Conservation (phyloP, 2,113 vertebrate species). For the Pseudolaguvia tuberculata region DNA sequence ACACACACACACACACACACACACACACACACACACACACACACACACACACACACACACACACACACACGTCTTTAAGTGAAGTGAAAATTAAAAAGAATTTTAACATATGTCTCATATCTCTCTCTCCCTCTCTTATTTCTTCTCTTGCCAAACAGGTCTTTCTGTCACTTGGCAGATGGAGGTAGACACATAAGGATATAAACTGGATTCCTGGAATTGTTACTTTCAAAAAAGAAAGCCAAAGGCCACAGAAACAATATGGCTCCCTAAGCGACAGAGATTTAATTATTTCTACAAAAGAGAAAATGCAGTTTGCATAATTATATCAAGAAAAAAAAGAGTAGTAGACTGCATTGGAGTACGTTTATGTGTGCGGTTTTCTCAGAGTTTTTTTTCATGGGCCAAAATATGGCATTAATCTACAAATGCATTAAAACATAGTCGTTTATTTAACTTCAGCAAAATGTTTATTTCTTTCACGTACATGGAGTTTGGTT, state of each 20-base stretch:
- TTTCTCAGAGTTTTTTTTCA: background rate
- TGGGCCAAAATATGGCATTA: background rate
- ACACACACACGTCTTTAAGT: no score
- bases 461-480: background rate
- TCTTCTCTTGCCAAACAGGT: background rate
- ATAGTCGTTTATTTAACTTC: background rate
- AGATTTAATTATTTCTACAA: constrained; percentile 24
- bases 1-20: no score
- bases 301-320: constrained; percentile 1
- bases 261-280: background rate
- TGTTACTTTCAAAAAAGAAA: background rate
- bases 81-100: no score
- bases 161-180: constrained; percentile 7
- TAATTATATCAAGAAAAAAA: background rate
- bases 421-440: background rate
- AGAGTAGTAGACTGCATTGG: no score
- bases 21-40: no score
- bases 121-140: background rate
- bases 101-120: background rate
- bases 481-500: background rate
- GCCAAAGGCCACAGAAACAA: constrained; percentile 2
- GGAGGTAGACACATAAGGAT: background rate
- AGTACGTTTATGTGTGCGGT: background rate
- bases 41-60: no score
- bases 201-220: constrained; percentile 15